Conservation (phyloP, 2,888 invertebrate species). For the Leptinotarsa rubiginosa region DNA sequence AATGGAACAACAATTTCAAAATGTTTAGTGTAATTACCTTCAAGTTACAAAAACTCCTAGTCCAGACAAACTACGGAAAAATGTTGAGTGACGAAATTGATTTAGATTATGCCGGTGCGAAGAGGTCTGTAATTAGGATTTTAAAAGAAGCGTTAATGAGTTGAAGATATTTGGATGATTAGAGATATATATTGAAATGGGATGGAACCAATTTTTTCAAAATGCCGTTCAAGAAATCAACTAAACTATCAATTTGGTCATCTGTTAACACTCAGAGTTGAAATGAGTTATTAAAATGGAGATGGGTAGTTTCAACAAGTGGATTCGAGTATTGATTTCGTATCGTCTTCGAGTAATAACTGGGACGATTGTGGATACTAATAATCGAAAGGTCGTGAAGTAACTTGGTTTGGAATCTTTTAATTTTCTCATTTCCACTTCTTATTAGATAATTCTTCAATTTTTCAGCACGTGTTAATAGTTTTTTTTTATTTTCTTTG, state of each 20-base stretch:
- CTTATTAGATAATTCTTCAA: no score
- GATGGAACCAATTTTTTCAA: neutral
- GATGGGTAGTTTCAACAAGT: neutral
- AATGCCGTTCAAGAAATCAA: neutral
- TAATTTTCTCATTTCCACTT: no score
- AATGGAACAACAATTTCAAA: constrained; percentile 24
- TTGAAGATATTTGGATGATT: constrained; percentile 5
- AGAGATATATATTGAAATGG: constrained; percentile 6
- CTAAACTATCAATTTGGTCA: neutral
- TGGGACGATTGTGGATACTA: no score
- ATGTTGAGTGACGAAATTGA: constrained; percentile 33
- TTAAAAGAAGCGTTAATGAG: constrained; percentile 25
- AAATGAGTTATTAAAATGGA: constrained; percentile 4
- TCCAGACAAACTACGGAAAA: constrained; percentile 25
- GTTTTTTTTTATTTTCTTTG: no score
- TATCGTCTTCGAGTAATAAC: no score
- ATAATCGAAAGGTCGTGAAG: no score
- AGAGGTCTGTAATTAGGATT: constrained; percentile 34
- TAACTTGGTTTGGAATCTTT: no score
- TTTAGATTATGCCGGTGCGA: constrained; percentile 34
- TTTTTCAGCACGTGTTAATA: no score
- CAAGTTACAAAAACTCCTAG: constrained; percentile 27
- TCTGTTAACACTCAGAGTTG: neutral
- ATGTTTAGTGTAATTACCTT: constrained; percentile 21
- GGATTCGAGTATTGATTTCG: neutral